Percentiles rank a stretch among this genome's conserved stretches.
These are phyloP conservation scores for Drosophila dives DNA, from an alignment of 2,888 invertebrate species.

Conservation along the genomic window DNA sequence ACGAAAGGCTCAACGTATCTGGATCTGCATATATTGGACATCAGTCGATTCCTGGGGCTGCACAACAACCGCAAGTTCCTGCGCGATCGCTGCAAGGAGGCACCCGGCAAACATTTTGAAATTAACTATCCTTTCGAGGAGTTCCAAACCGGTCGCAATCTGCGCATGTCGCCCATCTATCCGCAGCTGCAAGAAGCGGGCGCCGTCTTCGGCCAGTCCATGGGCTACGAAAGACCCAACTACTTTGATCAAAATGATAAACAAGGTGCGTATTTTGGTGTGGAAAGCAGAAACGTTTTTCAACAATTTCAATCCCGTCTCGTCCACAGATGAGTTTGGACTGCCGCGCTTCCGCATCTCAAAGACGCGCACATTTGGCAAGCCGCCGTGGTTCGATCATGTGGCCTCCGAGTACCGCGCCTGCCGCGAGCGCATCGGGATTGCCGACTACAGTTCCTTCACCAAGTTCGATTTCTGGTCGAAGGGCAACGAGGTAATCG, in stretches of 20 bases:
- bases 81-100: slow-evolving; percentile 95
- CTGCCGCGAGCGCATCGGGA: slow-evolving; percentile 95
- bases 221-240: slow-evolving; percentile 98
- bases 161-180: slow-evolving; percentile 97
- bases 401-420: slow-evolving; percentile 96
- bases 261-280: slow-evolving; percentile 79
- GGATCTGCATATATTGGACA: slow-evolving; percentile 95
- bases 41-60: slow-evolving; percentile 94
- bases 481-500: slow-evolving; percentile 94
- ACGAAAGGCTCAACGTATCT: slow-evolving; percentile 91
- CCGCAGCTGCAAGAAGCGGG: slow-evolving; percentile 95
- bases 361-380: slow-evolving; percentile 93
- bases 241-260: slow-evolving; percentile 91
- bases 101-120: slow-evolving; percentile 94
- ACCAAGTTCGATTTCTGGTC: slow-evolving; percentile 98
- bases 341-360: slow-evolving; percentile 87
- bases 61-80: slow-evolving; percentile 98
- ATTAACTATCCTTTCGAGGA: slow-evolving; percentile 94
- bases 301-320: slow-evolving; percentile 15
- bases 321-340: slow-evolving; percentile 79
- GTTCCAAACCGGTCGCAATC: slow-evolving; percentile 94
- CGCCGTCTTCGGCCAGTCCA: slow-evolving; percentile 97
- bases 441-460: slow-evolving; percentile 98
- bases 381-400: slow-evolving; percentile 96
- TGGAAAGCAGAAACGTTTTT: not conserved